These are phyloP conservation scores for Halcyon malimbica DNA, from an alignment of 2,113 vertebrate genomes.

Conservation along the genomic window DNA sequence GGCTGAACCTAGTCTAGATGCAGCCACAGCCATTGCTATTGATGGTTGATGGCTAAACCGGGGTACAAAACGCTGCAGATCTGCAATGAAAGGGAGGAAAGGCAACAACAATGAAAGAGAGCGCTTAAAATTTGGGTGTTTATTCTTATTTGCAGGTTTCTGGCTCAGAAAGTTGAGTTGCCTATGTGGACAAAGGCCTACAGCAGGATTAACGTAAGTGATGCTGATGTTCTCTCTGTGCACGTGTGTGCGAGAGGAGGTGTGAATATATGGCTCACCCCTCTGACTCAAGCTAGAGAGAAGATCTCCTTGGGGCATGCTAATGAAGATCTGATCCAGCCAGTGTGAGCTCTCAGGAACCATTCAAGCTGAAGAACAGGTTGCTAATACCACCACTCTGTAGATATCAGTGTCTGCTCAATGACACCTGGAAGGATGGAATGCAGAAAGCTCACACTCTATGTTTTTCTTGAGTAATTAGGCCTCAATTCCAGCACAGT, in stretches of 20 bases:
- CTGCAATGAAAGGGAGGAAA: background rate
- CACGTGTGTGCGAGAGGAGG: accelerated
- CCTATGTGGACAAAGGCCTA: background rate
- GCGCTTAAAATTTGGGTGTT: background rate
- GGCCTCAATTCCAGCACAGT: background rate
- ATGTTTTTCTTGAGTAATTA: background rate
- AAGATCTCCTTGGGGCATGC: background rate
- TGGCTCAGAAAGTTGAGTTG: background rate
- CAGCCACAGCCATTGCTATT: background rate
- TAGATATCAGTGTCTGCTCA: background rate
- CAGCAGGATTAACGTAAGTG: background rate
- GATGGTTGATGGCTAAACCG: background rate
- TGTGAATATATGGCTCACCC: background rate
- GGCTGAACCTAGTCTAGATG: background rate
- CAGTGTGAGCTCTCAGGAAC: background rate
- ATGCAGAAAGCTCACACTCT: background rate
- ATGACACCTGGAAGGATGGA: background rate
- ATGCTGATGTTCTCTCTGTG: background rate
- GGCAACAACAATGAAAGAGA: background rate
- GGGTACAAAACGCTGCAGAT: background rate
- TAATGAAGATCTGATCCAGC: background rate
- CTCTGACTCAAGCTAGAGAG: background rate
- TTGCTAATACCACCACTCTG: background rate
- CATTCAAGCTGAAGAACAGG: background rate
- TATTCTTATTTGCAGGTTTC: background rate